These are phyloP conservation scores for Orthosia cruda DNA, from an alignment of 2,888 invertebrate species.

Conservation along the genomic window DNA sequence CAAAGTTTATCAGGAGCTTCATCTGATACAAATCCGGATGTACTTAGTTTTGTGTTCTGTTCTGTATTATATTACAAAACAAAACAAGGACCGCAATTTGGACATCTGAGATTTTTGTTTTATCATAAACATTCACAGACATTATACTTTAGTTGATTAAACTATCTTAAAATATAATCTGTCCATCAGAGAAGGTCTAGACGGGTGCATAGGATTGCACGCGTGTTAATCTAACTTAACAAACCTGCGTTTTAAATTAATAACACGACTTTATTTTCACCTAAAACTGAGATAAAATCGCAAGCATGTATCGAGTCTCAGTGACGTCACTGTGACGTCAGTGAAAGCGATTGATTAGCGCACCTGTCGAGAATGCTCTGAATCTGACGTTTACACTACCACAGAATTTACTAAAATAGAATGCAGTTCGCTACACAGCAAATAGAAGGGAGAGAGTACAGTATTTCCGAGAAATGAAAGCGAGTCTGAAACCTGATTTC, in stretches of 20 bases:
- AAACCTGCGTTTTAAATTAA: background rate
- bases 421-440: background rate
- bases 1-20: background rate
- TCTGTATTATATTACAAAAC: too few species aligned
- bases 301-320: background rate
- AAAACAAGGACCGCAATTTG: background rate
- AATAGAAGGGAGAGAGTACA: conserved; percentile 30
- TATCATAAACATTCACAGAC: background rate
- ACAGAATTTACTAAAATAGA: background rate
- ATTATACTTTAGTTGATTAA: too few species aligned
- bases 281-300: background rate
- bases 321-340: conserved; percentile 7
- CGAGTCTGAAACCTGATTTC: conserved; percentile 19
- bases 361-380: background rate
- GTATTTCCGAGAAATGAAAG: conserved; percentile 43
- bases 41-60: too few species aligned
- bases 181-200: too few species aligned
- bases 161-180: too few species aligned
- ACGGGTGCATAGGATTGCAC: too few species aligned
- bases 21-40: background rate
- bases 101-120: background rate
- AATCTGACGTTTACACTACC: background rate
- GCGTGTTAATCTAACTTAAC: background rate
- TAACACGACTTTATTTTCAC: background rate
- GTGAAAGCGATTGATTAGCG: background rate